Evolutionary conservation across 2,797 vertebrate genomes (phyloP).

Genomic region (Pterois miles): DNA sequence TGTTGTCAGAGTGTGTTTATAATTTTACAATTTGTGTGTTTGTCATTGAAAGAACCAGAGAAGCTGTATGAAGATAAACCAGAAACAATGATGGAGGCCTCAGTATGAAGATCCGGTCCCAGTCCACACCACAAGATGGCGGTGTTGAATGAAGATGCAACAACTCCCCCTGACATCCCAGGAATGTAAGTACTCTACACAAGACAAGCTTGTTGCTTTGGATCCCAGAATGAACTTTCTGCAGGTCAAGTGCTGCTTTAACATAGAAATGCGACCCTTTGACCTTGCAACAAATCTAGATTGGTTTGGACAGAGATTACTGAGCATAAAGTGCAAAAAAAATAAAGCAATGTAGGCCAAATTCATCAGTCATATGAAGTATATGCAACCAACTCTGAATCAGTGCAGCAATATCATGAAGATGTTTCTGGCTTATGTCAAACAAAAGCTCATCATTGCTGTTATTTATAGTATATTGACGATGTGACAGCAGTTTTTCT

Average conservation of each 20-base stretch:
- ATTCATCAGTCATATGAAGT: background rate
- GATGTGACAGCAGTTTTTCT: background rate
- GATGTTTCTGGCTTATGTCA: background rate
- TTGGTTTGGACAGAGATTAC: background rate
- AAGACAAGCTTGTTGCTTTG: constrained; percentile 4
- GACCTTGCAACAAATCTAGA: constrained; percentile 3
- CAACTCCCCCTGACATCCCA: background rate
- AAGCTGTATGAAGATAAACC: background rate
- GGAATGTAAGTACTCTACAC: constrained; percentile 2
- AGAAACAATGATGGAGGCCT: background rate
- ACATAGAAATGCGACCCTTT: constrained; percentile 3
- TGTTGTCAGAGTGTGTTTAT: background rate
- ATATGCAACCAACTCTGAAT: background rate
- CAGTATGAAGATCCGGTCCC: background rate
- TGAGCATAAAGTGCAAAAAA: background rate
- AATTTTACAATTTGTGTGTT: background rate
- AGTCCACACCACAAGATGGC: constrained; percentile 54
- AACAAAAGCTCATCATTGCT: background rate
- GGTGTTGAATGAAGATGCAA: constrained; percentile 21
- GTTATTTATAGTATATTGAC: background rate
- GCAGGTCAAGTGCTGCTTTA: constrained; percentile 14
- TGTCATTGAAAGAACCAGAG: background rate
- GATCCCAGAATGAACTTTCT: constrained; percentile 2
- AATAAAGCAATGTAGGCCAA: background rate
- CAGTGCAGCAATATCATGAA: background rate